These are phyloP conservation scores for Tenthredo livida DNA, from an alignment of 2,888 invertebrate species.

Conservation along the genomic window DNA sequence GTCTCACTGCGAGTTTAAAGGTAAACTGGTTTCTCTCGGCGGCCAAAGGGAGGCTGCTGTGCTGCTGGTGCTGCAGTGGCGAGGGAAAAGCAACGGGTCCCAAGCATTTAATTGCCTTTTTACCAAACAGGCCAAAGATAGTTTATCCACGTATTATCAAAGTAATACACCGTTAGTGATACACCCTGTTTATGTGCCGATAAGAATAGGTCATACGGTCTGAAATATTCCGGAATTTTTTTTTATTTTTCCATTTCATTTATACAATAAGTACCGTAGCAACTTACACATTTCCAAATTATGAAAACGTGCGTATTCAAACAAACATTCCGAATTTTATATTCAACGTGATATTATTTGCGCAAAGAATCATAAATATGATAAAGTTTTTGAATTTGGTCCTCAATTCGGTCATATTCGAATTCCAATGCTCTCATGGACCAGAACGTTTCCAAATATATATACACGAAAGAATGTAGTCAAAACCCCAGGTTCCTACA, in stretches of 20 bases:
- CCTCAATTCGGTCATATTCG: too few species aligned
- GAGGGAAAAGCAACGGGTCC: conserved; percentile 54
- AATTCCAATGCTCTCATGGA: too few species aligned
- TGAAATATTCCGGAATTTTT: neutral
- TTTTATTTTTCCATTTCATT: neutral
- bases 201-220: conserved; percentile 39
- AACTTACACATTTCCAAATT: neutral
- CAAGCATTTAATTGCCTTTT: conserved; percentile 50
- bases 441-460: too few species aligned
- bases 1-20: conserved; percentile 68
- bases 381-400: neutral
- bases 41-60: conserved; percentile 60
- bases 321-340: neutral
- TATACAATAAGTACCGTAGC: neutral
- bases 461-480: too few species aligned
- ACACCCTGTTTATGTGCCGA: conserved; percentile 6
- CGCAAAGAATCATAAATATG: neutral
- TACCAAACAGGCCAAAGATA: conserved; percentile 43
- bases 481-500: too few species aligned
- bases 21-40: conserved; percentile 72
- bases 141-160: conserved; percentile 42
- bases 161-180: conserved; percentile 57
- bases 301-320: neutral
- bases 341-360: neutral
- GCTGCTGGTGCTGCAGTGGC: conserved; percentile 56